Evolutionary conservation across 2,113 vertebrate species (phyloP).

Genomic region (Murina feae): DNA sequence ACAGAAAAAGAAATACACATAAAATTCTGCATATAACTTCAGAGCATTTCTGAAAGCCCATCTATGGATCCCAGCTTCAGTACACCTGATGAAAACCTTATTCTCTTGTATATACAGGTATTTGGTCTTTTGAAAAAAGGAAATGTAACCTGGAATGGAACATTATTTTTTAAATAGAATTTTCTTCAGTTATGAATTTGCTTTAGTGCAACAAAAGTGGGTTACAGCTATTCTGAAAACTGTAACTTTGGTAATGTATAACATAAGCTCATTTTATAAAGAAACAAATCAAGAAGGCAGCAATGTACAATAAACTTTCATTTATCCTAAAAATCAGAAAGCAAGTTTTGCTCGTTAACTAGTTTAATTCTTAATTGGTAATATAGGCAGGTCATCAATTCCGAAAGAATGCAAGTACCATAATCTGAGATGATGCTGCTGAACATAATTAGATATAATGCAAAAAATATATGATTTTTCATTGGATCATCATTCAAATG

Average conservation of each 20-base stretch:
- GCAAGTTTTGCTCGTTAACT: background rate
- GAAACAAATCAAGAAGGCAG: constrained; percentile 4
- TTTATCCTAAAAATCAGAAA: background rate
- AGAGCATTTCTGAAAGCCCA: background rate
- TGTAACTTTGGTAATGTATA: background rate
- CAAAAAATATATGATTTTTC: background rate
- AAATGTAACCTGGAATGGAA: background rate
- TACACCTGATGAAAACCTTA: background rate
- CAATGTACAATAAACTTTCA: background rate
- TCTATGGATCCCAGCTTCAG: background rate
- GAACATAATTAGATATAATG: background rate
- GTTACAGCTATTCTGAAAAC: background rate
- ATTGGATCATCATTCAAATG: background rate
- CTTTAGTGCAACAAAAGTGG: background rate
- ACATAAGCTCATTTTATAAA: background rate
- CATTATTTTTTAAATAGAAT: background rate
- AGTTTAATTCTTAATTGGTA: background rate
- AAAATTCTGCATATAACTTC: background rate
- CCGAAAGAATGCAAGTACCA: background rate
- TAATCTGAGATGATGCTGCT: background rate
- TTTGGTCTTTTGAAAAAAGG: background rate
- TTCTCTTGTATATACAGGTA: background rate
- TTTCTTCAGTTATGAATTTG: background rate
- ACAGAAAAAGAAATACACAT: background rate
- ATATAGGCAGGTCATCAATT: background rate